A percentile compares a stretch with the other conserved stretches of the same genome.
These are phyloP conservation scores for Paedocypris micromegethes DNA, from an alignment of 2,797 vertebrate genomes.

Conservation along the genomic window DNA sequence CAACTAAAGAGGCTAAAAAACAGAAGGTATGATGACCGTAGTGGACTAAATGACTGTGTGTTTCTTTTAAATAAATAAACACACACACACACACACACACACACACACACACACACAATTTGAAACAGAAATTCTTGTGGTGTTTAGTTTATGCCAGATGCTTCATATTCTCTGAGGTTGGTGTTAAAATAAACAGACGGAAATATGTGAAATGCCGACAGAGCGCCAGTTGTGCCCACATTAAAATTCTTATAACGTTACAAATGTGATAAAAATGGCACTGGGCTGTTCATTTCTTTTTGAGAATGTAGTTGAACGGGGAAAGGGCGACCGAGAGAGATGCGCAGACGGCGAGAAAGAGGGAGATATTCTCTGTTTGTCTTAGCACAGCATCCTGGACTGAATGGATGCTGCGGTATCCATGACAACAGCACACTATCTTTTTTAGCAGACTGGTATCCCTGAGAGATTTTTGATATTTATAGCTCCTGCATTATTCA, in stretches of 20 bases:
- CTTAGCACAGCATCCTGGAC: conserved; percentile 47
- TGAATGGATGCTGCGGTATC: conserved; percentile 65
- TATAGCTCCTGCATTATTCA: conserved; percentile 13
- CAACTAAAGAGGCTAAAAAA: too few relatives aligned
- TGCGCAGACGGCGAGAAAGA: not conserved
- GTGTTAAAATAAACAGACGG: conserved; percentile 28
- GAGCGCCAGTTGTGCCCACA: conserved; percentile 2
- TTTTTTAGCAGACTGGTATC: conserved; percentile 17
- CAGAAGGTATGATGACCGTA: too few relatives aligned
- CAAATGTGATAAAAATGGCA: conserved; percentile 17
- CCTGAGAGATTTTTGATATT: conserved; percentile 22
- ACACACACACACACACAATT: conserved; percentile 46
- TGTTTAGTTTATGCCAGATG: conserved; percentile 5
- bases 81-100: conserved; percentile 49
- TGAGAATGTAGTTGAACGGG: not conserved
- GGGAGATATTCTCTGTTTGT: conserved; percentile 19
- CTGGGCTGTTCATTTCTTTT: not conserved
- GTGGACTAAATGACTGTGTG: too few relatives aligned
- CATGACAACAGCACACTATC: conserved; percentile 58
- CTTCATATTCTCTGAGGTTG: conserved; percentile 22
- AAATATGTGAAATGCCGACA: conserved; percentile 34
- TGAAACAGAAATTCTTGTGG: conserved; percentile 17
- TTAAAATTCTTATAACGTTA: conserved; percentile 1
- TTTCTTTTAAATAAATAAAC: conserved; percentile 13
- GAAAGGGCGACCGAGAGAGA: not conserved